Evolutionary conservation across 2,888 invertebrate species (phyloP).

Genomic region (Hypena proboscidalis): DNA sequence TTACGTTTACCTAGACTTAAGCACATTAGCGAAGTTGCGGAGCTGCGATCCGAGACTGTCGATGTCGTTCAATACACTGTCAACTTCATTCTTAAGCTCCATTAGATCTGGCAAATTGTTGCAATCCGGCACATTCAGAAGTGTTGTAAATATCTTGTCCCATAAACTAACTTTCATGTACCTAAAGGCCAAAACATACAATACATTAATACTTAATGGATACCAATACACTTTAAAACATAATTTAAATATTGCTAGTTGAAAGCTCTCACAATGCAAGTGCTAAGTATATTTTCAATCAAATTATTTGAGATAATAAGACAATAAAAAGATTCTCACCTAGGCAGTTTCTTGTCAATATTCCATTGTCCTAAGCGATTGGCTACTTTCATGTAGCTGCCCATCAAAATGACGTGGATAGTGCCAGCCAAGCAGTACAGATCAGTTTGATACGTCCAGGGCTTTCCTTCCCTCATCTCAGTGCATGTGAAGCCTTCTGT

Average conservation of each 20-base stretch:
- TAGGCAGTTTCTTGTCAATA: conserved; percentile 89
- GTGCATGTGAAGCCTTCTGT: conserved; percentile 93
- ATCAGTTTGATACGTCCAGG: conserved; percentile 98
- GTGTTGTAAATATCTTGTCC: conserved; percentile 91
- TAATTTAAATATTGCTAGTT: no score
- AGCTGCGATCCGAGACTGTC: conserved; percentile 72
- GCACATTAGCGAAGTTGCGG: conserved; percentile 81
- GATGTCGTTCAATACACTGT: conserved; percentile 67
- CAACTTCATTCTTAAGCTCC: conserved; percentile 81
- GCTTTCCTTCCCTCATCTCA: conserved; percentile 95
- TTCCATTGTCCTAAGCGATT: conserved; percentile 88
- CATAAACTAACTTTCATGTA: conserved; percentile 90
- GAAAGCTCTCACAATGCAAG: no score
- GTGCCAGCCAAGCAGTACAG: conserved; percentile 95
- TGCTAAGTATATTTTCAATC: no score
- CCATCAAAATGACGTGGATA: conserved; percentile 94
- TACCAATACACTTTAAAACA: no score
- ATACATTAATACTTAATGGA: not conserved
- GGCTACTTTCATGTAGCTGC: conserved; percentile 94
- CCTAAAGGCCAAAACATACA: conserved; percentile 65
- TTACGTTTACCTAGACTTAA: conserved; percentile 80
- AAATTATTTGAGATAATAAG: not conserved
- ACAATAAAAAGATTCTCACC: conserved; percentile 68
- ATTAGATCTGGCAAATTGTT: conserved; percentile 90
- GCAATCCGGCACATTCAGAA: conserved; percentile 93